Percentiles rank a stretch among this genome's conserved stretches.
Evolutionary conservation across 2,888 invertebrate genomes (phyloP).

Genomic region (Gymnocheta viridis): DNA sequence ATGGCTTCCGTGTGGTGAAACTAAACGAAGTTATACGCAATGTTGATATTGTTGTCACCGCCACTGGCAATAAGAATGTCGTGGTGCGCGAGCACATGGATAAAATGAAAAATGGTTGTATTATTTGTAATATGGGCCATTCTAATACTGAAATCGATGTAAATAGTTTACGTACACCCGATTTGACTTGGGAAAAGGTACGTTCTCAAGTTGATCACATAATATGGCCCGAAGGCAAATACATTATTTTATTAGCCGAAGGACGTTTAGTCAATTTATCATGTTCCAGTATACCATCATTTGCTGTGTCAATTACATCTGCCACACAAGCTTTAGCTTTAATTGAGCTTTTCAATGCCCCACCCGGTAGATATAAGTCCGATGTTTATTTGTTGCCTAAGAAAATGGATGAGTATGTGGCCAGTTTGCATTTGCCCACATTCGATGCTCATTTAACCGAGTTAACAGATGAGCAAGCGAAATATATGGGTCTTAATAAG

Average conservation of each 20-base stretch:
- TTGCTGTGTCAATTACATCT: conserved; percentile 98
- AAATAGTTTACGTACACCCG: conserved; percentile 94
- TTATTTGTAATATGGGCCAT: conserved; percentile 98
- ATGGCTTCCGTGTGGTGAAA: conserved; percentile 97
- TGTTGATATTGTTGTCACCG: conserved; percentile 98
- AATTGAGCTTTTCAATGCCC: conserved; percentile 98
- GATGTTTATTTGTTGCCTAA: conserved; percentile 99
- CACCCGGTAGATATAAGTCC: conserved; percentile 95
- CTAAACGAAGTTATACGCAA: conserved; percentile 95
- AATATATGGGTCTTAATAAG: conserved; percentile 98
- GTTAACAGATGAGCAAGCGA: conserved; percentile 97
- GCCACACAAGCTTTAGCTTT: conserved; percentile 98
- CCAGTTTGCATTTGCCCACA: conserved; percentile 96
- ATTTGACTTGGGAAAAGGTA: conserved; percentile 98
- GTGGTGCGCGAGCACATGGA: conserved; percentile 98
- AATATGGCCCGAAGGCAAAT: conserved; percentile 98
- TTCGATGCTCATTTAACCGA: conserved; percentile 99
- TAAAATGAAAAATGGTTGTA: conserved; percentile 97
- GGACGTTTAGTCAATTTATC: conserved; percentile 97
- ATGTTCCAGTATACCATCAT: conserved; percentile 98
- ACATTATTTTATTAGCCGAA: conserved; percentile 95
- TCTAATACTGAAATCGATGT: conserved; percentile 98
- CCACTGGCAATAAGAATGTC: conserved; percentile 98
- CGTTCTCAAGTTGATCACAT: conserved; percentile 99
- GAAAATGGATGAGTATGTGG: conserved; percentile 99